phyloP scores from a whole-genome alignment of 2,113 vertebrate species.

The Scomber colias region DNA sequence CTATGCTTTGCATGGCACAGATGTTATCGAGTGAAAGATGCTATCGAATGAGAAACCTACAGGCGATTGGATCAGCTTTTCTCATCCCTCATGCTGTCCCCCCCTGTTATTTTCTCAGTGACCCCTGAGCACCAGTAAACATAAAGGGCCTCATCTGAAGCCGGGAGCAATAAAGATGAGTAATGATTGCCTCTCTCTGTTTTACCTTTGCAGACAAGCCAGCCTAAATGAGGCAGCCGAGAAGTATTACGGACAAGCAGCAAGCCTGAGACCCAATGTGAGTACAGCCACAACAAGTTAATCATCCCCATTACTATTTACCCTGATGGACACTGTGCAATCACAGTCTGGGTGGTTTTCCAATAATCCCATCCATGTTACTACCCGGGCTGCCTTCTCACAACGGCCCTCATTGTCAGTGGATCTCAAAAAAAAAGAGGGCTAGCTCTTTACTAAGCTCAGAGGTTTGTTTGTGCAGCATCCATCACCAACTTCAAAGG shows the following conservation, averaged over 20 bases:
- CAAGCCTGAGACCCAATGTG: constrained; percentile 94
- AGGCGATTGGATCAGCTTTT: constrained; percentile 28
- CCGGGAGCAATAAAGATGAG: constrained; percentile 78
- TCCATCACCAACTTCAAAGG: constrained; percentile 81
- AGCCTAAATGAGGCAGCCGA: constrained; percentile 96
- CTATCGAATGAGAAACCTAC: constrained; percentile 29
- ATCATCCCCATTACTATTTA: constrained; percentile 51
- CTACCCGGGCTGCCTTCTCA: constrained; percentile 38
- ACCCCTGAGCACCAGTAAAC: constrained; percentile 70
- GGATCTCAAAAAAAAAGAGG: constrained; percentile 27
- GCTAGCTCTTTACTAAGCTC: constrained; percentile 42
- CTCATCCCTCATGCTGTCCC: constrained; percentile 50
- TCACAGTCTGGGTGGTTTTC: constrained; percentile 58
- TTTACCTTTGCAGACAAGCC: constrained; percentile 91
- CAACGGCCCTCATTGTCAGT: constrained; percentile 67
- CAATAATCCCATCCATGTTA: constrained; percentile 38
- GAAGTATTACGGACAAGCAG: constrained; percentile 94
- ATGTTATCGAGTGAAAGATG: constrained; percentile 52
- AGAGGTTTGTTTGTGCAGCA: constrained; percentile 68
- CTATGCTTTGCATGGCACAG: constrained; percentile 35
- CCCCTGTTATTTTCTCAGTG: constrained; percentile 68
- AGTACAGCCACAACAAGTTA: constrained; percentile 81
- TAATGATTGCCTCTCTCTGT: constrained; percentile 67
- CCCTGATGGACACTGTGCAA: constrained; percentile 33
- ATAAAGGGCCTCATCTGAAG: constrained; percentile 62